Percentiles rank a stretch among this genome's conserved stretches.
phyloP scores from a whole-genome alignment of 2,113 vertebrate genomes.

The Mormyrus iriodes region DNA sequence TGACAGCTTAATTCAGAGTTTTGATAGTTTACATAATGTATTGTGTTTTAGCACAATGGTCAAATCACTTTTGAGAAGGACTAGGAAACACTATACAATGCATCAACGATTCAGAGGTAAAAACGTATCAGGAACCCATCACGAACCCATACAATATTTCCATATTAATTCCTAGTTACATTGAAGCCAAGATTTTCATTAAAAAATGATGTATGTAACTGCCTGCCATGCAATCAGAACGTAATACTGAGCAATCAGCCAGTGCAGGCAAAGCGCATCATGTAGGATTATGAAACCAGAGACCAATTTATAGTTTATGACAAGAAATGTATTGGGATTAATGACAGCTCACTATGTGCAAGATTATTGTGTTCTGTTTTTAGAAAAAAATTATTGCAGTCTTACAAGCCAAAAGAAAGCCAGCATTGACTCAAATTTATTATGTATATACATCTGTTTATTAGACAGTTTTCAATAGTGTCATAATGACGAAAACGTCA shows the following conservation, averaged over 20 bases:
- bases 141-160: neutral
- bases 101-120: constrained; percentile 2
- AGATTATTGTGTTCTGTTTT: neutral
- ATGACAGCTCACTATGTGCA: neutral
- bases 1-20: neutral
- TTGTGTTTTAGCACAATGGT: neutral
- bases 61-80: neutral
- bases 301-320: constrained; percentile 3
- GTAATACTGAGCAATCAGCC: neutral
- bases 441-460: neutral
- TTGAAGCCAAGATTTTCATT: neutral
- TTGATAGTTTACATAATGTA: constrained; percentile 5
- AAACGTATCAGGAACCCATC: neutral
- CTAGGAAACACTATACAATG: neutral
- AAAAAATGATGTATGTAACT: neutral
- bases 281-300: neutral
- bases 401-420: neutral
- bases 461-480: neutral
- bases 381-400: neutral
- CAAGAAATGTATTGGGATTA: neutral
- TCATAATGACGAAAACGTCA: neutral
- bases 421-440: neutral
- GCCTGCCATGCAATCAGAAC: neutral
- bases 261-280: neutral
- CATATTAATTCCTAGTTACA: constrained; percentile 6